phyloP scores from a whole-genome alignment of 1,140 invertebrate species.

The Plodia interpunctella region DNA sequence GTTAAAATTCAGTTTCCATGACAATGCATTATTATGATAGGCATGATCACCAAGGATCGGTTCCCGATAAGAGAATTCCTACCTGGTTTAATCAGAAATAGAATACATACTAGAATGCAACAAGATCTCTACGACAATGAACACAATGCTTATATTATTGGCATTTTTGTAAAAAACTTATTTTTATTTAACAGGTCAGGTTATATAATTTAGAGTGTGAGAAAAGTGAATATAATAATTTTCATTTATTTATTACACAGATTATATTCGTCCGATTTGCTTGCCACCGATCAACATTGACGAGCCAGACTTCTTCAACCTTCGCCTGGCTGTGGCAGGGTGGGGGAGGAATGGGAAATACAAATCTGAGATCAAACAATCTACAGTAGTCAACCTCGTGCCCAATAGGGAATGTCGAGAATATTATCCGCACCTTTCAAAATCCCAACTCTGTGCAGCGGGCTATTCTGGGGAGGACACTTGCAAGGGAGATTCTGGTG shows the following conservation, averaged over 20 bases:
- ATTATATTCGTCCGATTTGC: conserved; percentile 60
- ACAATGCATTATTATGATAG: too few relatives aligned
- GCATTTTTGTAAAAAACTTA: too few relatives aligned
- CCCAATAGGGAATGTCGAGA: conserved; percentile 40
- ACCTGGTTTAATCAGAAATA: too few relatives aligned
- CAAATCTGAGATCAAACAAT: conserved; percentile 50
- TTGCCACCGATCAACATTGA: conserved; percentile 53
- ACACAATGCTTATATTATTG: too few relatives aligned
- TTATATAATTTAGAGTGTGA: too few relatives aligned
- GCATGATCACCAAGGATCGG: too few relatives aligned
- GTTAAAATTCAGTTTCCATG: too few relatives aligned
- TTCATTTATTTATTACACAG: conserved; percentile 38
- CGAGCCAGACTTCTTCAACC: conserved; percentile 39
- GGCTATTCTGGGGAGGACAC: conserved; percentile 57
- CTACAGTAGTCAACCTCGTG: conserved; percentile 53
- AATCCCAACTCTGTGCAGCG: conserved; percentile 50
- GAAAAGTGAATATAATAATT: too few relatives aligned
- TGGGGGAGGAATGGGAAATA: conserved; percentile 55
- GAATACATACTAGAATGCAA: too few relatives aligned
- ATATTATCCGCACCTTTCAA: conserved; percentile 40
- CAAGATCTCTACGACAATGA: too few relatives aligned
- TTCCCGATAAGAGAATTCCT: too few relatives aligned
- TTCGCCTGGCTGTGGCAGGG: conserved; percentile 52
- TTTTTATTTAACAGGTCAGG: too few relatives aligned
- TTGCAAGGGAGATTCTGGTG: conserved; percentile 63